Evolutionary conservation across 2,888 invertebrate species (phyloP).

Genomic region (Antitype chi): DNA sequence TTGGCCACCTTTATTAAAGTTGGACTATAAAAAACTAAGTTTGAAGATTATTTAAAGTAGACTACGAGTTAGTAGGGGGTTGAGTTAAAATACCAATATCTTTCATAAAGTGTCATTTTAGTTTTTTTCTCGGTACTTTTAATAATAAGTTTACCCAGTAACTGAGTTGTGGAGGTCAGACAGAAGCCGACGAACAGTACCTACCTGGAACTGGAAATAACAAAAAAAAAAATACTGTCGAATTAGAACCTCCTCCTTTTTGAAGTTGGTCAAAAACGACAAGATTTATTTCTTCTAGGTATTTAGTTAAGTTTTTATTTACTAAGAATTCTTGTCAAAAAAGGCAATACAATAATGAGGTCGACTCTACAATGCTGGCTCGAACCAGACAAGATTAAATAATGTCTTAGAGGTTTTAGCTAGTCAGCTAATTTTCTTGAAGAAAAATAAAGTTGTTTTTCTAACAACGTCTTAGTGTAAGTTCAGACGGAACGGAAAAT

Average conservation of each 20-base stretch:
- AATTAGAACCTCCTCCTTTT: too few relatives aligned
- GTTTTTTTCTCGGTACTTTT: too few relatives aligned
- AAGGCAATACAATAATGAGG: neutral
- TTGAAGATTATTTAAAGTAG: conserved; percentile 12
- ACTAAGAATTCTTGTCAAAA: neutral
- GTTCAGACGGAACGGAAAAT: too few relatives aligned
- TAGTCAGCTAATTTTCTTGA: neutral
- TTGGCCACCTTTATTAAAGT: conserved; percentile 11
- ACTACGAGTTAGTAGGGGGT: neutral
- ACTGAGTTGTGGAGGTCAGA: too few relatives aligned
- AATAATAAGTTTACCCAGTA: too few relatives aligned
- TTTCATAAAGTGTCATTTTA: neutral
- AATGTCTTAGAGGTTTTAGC: neutral
- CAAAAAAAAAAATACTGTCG: too few relatives aligned
- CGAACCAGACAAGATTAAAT: neutral
- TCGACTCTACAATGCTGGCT: neutral
- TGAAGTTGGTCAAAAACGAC: too few relatives aligned
- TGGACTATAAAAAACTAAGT: conserved; percentile 10
- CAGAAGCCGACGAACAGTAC: too few relatives aligned
- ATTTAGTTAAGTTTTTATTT: too few relatives aligned
- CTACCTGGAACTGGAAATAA: too few relatives aligned
- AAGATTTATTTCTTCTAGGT: too few relatives aligned
- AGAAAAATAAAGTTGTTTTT: neutral
- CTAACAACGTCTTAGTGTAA: neutral
- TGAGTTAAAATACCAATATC: neutral